Evolutionary conservation across 2,113 vertebrate species (phyloP), one percentile per base, ranked within the genome.

Genomic region (Hippocampus barbouri): DNA sequence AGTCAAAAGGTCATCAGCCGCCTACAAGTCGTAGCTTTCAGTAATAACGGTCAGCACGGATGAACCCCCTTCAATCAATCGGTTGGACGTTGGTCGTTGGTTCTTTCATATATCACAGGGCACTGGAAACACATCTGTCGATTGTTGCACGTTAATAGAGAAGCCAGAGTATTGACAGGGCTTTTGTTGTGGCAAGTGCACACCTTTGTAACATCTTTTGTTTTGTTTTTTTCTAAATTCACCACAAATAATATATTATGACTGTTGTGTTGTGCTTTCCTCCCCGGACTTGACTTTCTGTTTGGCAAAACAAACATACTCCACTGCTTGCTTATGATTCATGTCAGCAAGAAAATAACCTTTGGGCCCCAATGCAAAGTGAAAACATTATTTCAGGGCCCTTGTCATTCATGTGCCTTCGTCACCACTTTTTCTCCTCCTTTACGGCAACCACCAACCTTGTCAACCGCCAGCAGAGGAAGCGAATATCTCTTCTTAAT

Each of bases 21-120:
- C n/a, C 51, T 64, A 63, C 64, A 45, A 47, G 21, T 45, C 69
- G 70, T 66, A 18, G 71, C 45, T 72, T 56, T 49, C 43, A 60
- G 74, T 66, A 47, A 69, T 77, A 83, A 78, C 77, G 81, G 75
- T 85, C 80, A 78, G 34, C 6, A 21, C 56, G 83, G 83, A 88
- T 81, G 66, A 74, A 78, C 54, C 11, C 34, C 75, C 74, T 34
- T 71, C 69, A 66, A 75, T 83, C 84, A 79, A 83, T 75, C 78
- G 68, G 64, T 74, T 34, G 1, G 34, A 2, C 53, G 59, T 79
- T 74, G 60, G 34, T 5, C 57, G 56, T 79, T 75, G 60, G 57
- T 70, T 5, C 79, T 65, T n/a, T 71, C 71, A 76, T 82, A 68
- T 41, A 77, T 81, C 74, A 79, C 68, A 68, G 72, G 57, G 47